Base-by-base conservation (phyloP, 2,113 vertebrate species). In the Ochotona curzoniae region DNA sequence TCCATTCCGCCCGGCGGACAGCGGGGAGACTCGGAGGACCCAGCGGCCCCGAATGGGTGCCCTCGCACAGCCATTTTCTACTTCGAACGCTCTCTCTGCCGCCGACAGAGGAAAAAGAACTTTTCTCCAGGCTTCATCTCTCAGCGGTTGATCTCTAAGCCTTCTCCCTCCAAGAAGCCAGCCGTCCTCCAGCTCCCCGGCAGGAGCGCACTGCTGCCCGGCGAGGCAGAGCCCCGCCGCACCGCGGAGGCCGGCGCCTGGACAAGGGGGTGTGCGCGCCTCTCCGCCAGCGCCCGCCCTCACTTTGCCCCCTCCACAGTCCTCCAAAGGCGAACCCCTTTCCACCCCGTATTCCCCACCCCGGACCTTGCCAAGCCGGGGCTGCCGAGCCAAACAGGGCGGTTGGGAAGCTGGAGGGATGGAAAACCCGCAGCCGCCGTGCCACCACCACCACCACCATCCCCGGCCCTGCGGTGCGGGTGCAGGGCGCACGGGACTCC, bases 41-140 rank as follows among this genome's bases (percentile, higher is more conserved):
- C 82, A 10, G 61, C 1, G 85, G 69, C 44, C 84, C 71, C 0
- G 54, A 64, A 15, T 51, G 23, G 57, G 66, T 61, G 28, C 86
- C 89, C 89, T 49, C 38, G 83, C 89, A 81, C 95, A 94, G 95
- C 95, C 96, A 96, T 96, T 96, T 97, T 96, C 97, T 93, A 79
- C 49, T 94, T 74, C 64, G 94, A 71, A 93, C 7, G 91, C 73
- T 78, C 84, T 66, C 54, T 67, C 66, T 28, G 73, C 88, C 30
- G 84, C 75, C 26, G 15, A 51, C 38, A 18, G 17, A 64, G n/a
- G 4, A 8, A 64, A 71, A 93, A 51, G 89, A 96, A 97, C 97
- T 97, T 97, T 97, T 61, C 71, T 91, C 93, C 90, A 67, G 38
- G 32, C 76, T 38, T 49, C 54, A n/a, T 79, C 70, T 93, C 44